phyloP scores from a whole-genome alignment of 2,797 vertebrate genomes.

The Crocodylus rhombifer region DNA sequence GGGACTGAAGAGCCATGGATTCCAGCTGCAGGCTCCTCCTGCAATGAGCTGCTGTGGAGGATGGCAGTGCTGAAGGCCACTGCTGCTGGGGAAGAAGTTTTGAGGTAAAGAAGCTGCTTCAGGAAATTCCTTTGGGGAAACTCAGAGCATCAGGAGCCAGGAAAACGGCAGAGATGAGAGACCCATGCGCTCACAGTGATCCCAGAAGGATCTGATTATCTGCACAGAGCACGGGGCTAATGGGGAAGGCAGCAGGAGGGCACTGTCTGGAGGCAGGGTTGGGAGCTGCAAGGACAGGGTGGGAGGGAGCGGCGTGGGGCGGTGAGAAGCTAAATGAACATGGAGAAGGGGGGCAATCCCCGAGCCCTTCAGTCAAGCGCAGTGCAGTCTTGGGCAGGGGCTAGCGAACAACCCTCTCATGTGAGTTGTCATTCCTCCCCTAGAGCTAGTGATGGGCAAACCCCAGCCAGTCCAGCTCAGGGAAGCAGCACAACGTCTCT shows the following conservation, averaged over 20 bases:
- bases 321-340: neutral
- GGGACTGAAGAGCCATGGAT: neutral
- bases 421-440: no score
- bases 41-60: neutral
- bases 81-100: neutral
- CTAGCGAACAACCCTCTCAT: no score
- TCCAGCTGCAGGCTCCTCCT: neutral
- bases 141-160: neutral
- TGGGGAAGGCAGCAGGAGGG: neutral
- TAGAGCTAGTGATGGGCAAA: neutral
- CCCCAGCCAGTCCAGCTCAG: neutral
- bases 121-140: neutral
- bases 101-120: neutral
- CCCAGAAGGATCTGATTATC: neutral
- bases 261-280: neutral
- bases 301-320: neutral
- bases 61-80: neutral
- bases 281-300: neutral
- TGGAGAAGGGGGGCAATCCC: neutral
- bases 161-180: neutral
- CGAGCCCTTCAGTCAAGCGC: neutral
- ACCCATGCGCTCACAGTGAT: no score
- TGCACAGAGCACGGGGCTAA: no score
- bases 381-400: neutral
- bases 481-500: neutral